Conservation (phyloP, 1,140 invertebrate species). For the Rhopalosiphum maidis region DNA sequence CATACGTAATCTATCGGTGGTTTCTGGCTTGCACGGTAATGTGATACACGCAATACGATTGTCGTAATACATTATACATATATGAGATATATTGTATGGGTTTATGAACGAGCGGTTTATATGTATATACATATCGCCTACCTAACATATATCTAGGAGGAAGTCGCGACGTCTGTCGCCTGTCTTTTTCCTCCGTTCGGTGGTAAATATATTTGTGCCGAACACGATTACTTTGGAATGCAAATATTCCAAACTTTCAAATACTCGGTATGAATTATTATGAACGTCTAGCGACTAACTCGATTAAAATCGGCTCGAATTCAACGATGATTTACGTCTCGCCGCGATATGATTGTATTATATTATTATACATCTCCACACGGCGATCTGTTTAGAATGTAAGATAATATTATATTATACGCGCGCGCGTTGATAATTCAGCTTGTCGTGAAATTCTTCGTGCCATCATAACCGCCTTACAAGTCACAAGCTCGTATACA, state of each 20-base stretch:
- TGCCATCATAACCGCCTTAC: too few relatives aligned
- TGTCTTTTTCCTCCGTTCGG: background rate
- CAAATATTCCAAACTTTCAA: background rate
- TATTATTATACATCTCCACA: background rate
- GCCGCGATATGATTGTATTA: background rate
- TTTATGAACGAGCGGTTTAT: background rate
- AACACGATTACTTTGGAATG: background rate
- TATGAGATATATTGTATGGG: background rate
- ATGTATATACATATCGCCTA: too few relatives aligned
- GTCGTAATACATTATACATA: background rate
- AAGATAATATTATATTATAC: background rate
- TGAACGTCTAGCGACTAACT: background rate
- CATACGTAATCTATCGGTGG: too few relatives aligned
- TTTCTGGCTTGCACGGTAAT: background rate
- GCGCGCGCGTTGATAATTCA: background rate
- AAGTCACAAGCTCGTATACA: background rate
- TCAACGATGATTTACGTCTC: background rate
- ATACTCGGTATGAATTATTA: background rate
- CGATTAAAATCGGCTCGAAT: background rate
- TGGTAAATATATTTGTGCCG: background rate
- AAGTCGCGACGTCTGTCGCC: background rate
- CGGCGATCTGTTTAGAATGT: conserved; percentile 1
- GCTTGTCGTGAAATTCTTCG: background rate
- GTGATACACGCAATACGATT: background rate
- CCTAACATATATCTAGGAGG: background rate